phyloP scores from a whole-genome alignment of 2,113 vertebrate species.

The Saimiri boliviensis region DNA sequence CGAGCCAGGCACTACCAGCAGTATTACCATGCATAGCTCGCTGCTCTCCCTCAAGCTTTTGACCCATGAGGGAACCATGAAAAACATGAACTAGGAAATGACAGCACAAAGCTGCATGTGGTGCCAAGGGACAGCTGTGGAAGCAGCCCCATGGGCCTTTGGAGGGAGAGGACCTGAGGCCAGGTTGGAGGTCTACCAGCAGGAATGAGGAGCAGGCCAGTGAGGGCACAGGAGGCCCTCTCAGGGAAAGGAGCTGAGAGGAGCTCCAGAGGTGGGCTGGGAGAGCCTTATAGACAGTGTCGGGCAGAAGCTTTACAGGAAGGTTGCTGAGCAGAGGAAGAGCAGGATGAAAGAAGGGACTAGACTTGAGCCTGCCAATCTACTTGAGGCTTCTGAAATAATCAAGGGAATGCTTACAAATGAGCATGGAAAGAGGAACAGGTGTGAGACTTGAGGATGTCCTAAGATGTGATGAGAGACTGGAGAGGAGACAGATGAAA shows the following conservation, averaged over 20 bases:
- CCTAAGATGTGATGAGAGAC: neutral
- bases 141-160: neutral
- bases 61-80: neutral
- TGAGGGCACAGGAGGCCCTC: too few relatives aligned
- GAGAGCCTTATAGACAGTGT: accelerated
- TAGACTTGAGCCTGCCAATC: neutral
- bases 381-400: neutral
- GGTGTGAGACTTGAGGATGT: neutral
- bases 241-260: neutral
- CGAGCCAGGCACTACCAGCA: neutral
- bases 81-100: neutral
- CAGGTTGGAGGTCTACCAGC: neutral
- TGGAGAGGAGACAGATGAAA: neutral
- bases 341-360: neutral
- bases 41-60: neutral
- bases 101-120: neutral
- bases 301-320: neutral
- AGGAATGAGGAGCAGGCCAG: accelerated
- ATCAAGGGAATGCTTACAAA: neutral
- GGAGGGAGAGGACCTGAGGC: neutral
- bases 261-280: neutral
- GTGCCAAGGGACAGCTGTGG: neutral
- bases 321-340: neutral
- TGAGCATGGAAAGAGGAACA: neutral
- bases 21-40: accelerated